Percentiles rank a stretch among this genome's conserved stretches.
Conservation (phyloP, 2,113 vertebrate species). For the Maccullochella peelii region DNA sequence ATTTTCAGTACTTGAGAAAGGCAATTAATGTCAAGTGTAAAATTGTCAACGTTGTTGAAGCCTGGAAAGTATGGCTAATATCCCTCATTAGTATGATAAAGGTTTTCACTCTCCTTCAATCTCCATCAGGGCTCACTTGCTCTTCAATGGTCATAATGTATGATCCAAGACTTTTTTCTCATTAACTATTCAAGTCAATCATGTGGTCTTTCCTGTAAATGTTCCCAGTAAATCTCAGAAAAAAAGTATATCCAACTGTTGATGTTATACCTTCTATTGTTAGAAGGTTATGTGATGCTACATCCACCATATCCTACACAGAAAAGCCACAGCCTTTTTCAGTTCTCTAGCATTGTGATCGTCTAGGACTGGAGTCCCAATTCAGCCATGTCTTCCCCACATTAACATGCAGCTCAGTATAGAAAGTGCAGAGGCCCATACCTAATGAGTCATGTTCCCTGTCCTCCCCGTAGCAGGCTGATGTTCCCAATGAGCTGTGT, state of each 20-base stretch:
- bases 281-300: background rate
- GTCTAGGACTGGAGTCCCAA: constrained; percentile 19
- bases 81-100: constrained; percentile 80
- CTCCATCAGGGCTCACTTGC: constrained; percentile 68
- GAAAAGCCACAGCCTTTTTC: constrained; percentile 26
- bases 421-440: constrained; percentile 72
- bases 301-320: background rate
- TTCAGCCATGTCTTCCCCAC: constrained; percentile 52
- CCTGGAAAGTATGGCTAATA: constrained; percentile 76
- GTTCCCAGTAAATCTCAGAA: constrained; percentile 23
- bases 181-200: constrained; percentile 49
- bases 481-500: constrained; percentile 78
- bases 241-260: constrained; percentile 18
- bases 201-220: constrained; percentile 29
- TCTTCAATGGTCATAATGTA: constrained; percentile 56
- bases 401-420: constrained; percentile 72
- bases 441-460: constrained; percentile 79
- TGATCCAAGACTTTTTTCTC: constrained; percentile 47
- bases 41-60: constrained; percentile 78
- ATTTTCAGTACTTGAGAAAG: constrained; percentile 73
- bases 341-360: constrained; percentile 11
- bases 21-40: constrained; percentile 84
- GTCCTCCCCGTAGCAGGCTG: constrained; percentile 64
- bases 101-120: constrained; percentile 72
- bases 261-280: background rate